A percentile compares a stretch with the other conserved stretches of the same genome.
phyloP scores from a whole-genome alignment of 1,140 invertebrate species.

The Lethrus apterus region DNA sequence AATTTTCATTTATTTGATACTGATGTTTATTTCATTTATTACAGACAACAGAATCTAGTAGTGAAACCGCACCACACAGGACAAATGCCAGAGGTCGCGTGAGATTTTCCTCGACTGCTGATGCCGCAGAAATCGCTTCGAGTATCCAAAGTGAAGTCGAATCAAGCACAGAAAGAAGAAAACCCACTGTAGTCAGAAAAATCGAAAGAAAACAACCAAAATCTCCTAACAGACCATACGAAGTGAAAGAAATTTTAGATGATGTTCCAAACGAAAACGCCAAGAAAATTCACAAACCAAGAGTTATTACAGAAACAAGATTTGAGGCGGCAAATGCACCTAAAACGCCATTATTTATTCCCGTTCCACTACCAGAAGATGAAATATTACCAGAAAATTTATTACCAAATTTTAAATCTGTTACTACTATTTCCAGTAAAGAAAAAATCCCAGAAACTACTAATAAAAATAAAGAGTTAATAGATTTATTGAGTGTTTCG shows the following conservation, averaged over 20 bases:
- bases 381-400: conserved; percentile 5
- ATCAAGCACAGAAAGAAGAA: conserved; percentile 6
- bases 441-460: conserved; percentile 2
- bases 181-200: background rate
- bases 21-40: too few relatives aligned
- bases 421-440: conserved; percentile 1
- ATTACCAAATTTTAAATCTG: conserved; percentile 3
- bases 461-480: conserved; percentile 7
- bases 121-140: too few relatives aligned
- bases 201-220: background rate
- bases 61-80: too few relatives aligned
- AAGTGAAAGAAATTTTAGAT: conserved; percentile 36
- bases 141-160: too few relatives aligned
- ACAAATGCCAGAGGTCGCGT: too few relatives aligned
- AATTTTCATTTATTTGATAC: too few relatives aligned
- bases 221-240: conserved; percentile 22
- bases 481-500: background rate
- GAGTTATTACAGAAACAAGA: conserved; percentile 31
- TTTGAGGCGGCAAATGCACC: conserved; percentile 29
- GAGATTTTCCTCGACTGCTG: too few relatives aligned
- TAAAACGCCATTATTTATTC: conserved; percentile 13
- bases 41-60: too few relatives aligned
- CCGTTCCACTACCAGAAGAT: conserved; percentile 2
- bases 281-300: conserved; percentile 25
- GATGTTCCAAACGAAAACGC: conserved; percentile 29